Percentiles rank a stretch among this genome's conserved stretches.
Evolutionary conservation across 2,888 invertebrate species (phyloP).

Genomic region (Theretra japonica): DNA sequence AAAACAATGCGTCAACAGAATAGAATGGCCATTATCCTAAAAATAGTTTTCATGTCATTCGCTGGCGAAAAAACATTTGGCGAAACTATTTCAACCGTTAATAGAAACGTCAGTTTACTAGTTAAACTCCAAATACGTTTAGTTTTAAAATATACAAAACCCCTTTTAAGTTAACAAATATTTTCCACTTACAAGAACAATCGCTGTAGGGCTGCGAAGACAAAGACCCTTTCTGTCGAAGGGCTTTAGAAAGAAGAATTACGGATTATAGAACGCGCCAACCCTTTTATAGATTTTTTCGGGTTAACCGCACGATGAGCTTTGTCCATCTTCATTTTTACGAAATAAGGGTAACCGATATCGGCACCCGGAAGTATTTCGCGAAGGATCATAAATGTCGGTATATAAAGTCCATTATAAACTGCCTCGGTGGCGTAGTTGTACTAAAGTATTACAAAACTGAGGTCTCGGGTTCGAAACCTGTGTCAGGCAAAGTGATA

Average conservation of each 20-base stretch:
- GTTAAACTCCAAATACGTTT: background rate
- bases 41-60: background rate
- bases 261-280: conserved; percentile 8
- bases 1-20: background rate
- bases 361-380: conserved; percentile 2
- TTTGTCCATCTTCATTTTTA: conserved; percentile 23
- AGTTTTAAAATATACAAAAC: background rate
- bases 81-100: background rate
- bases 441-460: too few relatives aligned
- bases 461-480: too few relatives aligned
- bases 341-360: conserved; percentile 17
- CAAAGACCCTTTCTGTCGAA: conserved; percentile 23
- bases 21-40: background rate
- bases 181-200: conserved; percentile 1
- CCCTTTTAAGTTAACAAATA: background rate
- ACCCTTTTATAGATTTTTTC: conserved; percentile 27
- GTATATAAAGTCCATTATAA: conserved; percentile 3
- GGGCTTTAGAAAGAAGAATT: conserved; percentile 27
- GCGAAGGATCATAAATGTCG: background rate
- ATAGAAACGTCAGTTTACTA: background rate
- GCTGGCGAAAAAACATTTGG: background rate
- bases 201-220: conserved; percentile 9
- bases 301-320: conserved; percentile 12
- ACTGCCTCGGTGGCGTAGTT: too few relatives aligned
- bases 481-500: too few relatives aligned